Evolutionary conservation across 2,888 invertebrate species (phyloP).

Genomic region (Leucophenga montana): DNA sequence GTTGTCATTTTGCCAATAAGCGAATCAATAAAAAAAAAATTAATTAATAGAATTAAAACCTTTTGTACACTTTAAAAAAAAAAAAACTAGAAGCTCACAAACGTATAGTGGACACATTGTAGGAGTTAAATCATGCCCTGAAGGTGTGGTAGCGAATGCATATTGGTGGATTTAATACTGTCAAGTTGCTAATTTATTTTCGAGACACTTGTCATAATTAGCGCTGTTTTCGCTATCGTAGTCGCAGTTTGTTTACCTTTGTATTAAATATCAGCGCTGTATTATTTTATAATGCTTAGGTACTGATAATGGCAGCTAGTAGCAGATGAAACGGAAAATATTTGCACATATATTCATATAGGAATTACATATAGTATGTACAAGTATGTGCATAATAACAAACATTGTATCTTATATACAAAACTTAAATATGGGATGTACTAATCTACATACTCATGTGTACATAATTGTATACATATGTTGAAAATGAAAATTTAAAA

Average conservation of each 20-base stretch:
- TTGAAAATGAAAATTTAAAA: too few relatives aligned
- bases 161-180: not conserved
- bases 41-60: not conserved
- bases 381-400: too few relatives aligned
- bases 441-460: too few relatives aligned
- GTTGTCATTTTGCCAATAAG: not conserved
- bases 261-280: slow-evolving; percentile 33
- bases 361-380: too few relatives aligned
- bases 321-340: not conserved
- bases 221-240: not conserved
- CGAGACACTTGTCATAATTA: slow-evolving; percentile 31
- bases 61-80: slow-evolving; percentile 1
- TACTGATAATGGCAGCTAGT: not conserved
- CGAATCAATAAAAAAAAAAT: not conserved
- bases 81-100: not conserved
- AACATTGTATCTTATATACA: too few relatives aligned
- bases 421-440: too few relatives aligned
- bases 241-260: slow-evolving; percentile 30
- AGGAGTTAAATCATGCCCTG: not conserved
- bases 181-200: slow-evolving; percentile 30
- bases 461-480: too few relatives aligned
- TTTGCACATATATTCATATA: too few relatives aligned
- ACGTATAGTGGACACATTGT: not conserved
- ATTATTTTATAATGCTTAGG: not conserved
- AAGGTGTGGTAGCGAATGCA: not conserved